Evolutionary conservation across 2,797 vertebrate genomes (phyloP).

Genomic region (Botia kubotai): DNA sequence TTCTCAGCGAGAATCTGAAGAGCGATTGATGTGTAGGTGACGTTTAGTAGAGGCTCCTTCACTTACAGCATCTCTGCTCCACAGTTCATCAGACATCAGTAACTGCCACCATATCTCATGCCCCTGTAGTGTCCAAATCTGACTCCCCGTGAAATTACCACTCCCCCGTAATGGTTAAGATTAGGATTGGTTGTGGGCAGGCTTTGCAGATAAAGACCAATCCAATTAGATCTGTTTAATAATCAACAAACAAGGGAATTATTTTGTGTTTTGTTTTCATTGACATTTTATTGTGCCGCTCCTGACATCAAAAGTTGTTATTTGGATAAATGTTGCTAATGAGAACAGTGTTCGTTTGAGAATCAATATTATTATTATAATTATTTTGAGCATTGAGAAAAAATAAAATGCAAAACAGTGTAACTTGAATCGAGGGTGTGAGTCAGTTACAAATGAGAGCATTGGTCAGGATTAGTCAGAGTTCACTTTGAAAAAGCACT

Average conservation of each 20-base stretch:
- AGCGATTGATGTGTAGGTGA: conserved; percentile 78
- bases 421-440: conserved; percentile 45
- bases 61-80: conserved; percentile 32
- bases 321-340: not conserved
- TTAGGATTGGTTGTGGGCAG: conserved; percentile 42
- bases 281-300: conserved; percentile 46
- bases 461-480: conserved; percentile 27
- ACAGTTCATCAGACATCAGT: conserved; percentile 28
- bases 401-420: conserved; percentile 53
- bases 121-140: too few relatives aligned
- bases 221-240: not conserved
- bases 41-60: conserved; percentile 10
- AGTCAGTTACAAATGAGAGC: conserved; percentile 22
- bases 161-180: conserved; percentile 14
- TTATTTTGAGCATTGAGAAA: conserved; percentile 26
- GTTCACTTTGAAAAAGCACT: conserved; percentile 50
- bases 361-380: conserved; percentile 10
- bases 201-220: too few relatives aligned
- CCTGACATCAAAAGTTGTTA: conserved; percentile 15
- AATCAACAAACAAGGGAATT: conserved; percentile 31
- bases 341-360: conserved; percentile 25
- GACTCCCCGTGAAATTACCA: too few relatives aligned
- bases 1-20: conserved; percentile 71
- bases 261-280: conserved; percentile 51
- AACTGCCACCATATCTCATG: conserved; percentile 6